phyloP scores from a whole-genome alignment of 2,113 vertebrate genomes.

The Rhinoderma darwinii region DNA sequence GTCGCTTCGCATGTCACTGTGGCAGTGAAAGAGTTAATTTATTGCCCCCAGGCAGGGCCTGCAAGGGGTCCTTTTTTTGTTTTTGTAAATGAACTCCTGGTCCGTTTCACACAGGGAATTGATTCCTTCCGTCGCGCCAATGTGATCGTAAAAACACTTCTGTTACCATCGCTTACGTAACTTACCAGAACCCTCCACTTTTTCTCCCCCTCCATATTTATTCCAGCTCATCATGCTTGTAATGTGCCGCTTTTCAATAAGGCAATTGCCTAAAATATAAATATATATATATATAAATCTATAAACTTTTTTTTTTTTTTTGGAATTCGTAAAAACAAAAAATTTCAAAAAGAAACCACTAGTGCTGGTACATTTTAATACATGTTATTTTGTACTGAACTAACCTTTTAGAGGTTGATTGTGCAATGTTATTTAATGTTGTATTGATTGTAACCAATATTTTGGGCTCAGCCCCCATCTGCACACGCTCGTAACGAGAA shows the following conservation, averaged over 20 bases:
- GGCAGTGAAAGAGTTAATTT: constrained; percentile 34
- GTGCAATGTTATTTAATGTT: constrained; percentile 84
- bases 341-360: constrained; percentile 78
- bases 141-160: constrained; percentile 75
- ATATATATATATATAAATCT: constrained; percentile 47
- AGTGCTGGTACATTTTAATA: constrained; percentile 82
- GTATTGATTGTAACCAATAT: constrained; percentile 79
- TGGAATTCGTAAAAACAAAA: constrained; percentile 70
- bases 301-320: constrained; percentile 69
- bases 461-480: constrained; percentile 70
- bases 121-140: constrained; percentile 65
- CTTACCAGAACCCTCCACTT: constrained; percentile 70
- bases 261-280: constrained; percentile 82
- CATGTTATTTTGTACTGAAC: constrained; percentile 82
- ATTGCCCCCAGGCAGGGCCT: constrained; percentile 54
- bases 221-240: constrained; percentile 83
- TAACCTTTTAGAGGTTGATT: constrained; percentile 80
- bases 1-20: background rate
- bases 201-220: constrained; percentile 80
- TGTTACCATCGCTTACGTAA: constrained; percentile 77
- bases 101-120: constrained; percentile 19
- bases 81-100: background rate
- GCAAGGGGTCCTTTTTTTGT: background rate
- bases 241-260: constrained; percentile 90
- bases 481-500: constrained; percentile 72